Evolutionary conservation across 2,888 invertebrate species (phyloP).

Genomic region (Polyommatus iphigenia): DNA sequence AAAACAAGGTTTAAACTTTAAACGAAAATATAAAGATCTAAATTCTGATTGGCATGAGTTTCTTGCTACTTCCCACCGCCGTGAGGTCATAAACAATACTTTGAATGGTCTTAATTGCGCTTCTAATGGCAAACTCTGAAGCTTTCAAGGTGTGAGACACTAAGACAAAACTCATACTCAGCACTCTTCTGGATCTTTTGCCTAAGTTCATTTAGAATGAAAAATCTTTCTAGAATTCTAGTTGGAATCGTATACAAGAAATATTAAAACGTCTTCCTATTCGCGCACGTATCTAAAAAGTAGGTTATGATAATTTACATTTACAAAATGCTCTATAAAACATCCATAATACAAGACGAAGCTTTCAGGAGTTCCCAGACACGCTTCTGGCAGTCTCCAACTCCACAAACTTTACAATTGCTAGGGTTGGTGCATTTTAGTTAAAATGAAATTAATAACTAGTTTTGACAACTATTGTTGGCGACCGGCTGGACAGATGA

Average conservation of each 20-base stretch:
- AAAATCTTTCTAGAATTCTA: too few relatives aligned
- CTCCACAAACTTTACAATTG: background rate
- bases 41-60: too few relatives aligned
- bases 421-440: conserved; percentile 2
- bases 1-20: background rate
- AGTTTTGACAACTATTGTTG: background rate
- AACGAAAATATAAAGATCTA: background rate
- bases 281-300: background rate
- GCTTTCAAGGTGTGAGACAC: too few relatives aligned
- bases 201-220: too few relatives aligned
- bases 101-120: too few relatives aligned
- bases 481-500: too few relatives aligned
- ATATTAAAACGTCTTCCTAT: background rate
- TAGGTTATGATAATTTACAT: conserved; percentile 24
- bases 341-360: background rate
- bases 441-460: background rate
- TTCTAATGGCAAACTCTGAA: too few relatives aligned
- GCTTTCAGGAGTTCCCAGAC: conserved; percentile 2
- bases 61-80: too few relatives aligned
- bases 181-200: too few relatives aligned
- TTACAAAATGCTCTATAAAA: background rate
- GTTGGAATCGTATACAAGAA: background rate
- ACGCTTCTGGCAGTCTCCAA: conserved; percentile 13
- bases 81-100: too few relatives aligned
- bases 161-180: too few relatives aligned